Percentiles rank a stretch among this genome's conserved stretches.
These are phyloP conservation scores for Strigamia transsilvanica DNA, from an alignment of 2,888 invertebrate genomes.

Conservation along the genomic window DNA sequence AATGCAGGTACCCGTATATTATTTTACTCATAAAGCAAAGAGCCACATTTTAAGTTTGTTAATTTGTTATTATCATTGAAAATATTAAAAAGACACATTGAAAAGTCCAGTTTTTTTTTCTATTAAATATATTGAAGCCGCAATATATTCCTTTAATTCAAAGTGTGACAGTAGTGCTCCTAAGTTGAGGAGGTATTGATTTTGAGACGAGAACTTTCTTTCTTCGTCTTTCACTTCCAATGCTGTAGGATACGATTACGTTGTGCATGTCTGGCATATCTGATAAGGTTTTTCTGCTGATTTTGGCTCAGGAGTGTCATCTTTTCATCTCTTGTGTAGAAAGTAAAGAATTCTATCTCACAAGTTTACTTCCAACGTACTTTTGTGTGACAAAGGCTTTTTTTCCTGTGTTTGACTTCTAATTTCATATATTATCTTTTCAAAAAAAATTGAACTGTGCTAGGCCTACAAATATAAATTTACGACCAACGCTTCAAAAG, in stretches of 20 bases:
- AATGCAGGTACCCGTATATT: no score
- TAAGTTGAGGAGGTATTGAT: slow-evolving; percentile 11
- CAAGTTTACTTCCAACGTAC: slow-evolving; percentile 26
- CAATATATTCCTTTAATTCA: neutral
- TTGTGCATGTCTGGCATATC: slow-evolving; percentile 26
- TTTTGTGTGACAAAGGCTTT: neutral
- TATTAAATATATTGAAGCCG: neutral
- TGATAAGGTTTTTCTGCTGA: slow-evolving; percentile 30
- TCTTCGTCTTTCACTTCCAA: slow-evolving; percentile 30
- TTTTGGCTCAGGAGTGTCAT: slow-evolving; percentile 30
- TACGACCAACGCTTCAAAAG: no score
- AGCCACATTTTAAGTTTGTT: no score
- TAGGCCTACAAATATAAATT: no score
- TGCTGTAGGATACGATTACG: slow-evolving; percentile 30
- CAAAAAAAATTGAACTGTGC: neutral
- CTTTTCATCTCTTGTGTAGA: slow-evolving; percentile 25
- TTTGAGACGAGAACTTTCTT: slow-evolving; percentile 21
- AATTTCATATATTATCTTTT: slow-evolving; percentile 14
- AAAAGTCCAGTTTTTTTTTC: neutral
- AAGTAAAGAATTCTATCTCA: slow-evolving; percentile 21
- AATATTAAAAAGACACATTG: no score
- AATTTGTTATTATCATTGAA: no score
- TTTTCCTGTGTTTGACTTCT: slow-evolving; percentile 15
- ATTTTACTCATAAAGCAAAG: no score
- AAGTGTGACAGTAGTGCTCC: slow-evolving; percentile 7